These are phyloP conservation scores for Galagoides demidoff DNA, from an alignment of 2,797 vertebrate genomes.

Conservation along the genomic window DNA sequence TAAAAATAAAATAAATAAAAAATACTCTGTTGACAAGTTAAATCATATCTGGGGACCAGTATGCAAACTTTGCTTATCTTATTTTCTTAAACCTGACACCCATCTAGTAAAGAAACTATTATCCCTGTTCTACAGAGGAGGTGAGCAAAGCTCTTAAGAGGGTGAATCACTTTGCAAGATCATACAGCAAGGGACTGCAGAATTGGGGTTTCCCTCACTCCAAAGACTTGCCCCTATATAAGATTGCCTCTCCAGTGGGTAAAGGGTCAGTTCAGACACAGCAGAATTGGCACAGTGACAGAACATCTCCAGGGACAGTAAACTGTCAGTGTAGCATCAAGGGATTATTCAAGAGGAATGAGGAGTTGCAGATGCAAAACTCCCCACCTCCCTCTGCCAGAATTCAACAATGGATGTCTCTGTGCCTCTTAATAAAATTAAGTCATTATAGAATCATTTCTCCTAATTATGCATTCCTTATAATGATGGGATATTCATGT, in stretches of 20 bases:
- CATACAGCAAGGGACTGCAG: background rate
- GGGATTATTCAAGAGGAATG: slow-evolving; percentile 49
- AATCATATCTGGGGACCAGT: background rate
- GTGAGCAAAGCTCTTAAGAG: background rate
- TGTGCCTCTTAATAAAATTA: slow-evolving; percentile 65
- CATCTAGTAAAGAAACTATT: background rate
- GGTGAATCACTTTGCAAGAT: background rate
- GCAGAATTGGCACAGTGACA: slow-evolving; percentile 61
- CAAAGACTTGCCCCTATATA: background rate
- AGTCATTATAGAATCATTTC: slow-evolving; percentile 53
- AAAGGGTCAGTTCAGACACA: slow-evolving; percentile 1
- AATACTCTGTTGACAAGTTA: background rate
- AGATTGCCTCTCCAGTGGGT: background rate
- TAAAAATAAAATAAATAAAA: no score
- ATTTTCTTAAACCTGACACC: background rate
- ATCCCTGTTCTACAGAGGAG: background rate
- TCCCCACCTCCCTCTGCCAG: slow-evolving; percentile 53
- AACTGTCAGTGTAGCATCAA: slow-evolving; percentile 32
- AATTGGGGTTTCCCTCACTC: background rate
- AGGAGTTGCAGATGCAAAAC: slow-evolving; percentile 47
- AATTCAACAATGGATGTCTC: slow-evolving; percentile 62
- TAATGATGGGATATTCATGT: slow-evolving; percentile 11
- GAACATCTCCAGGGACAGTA: slow-evolving; percentile 52
- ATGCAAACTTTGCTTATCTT: background rate
- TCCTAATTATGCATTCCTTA: slow-evolving; percentile 34